These are phyloP conservation scores for Ariolimax columbianus DNA, from an alignment of 2,888 invertebrate genomes.

Conservation along the genomic window DNA sequence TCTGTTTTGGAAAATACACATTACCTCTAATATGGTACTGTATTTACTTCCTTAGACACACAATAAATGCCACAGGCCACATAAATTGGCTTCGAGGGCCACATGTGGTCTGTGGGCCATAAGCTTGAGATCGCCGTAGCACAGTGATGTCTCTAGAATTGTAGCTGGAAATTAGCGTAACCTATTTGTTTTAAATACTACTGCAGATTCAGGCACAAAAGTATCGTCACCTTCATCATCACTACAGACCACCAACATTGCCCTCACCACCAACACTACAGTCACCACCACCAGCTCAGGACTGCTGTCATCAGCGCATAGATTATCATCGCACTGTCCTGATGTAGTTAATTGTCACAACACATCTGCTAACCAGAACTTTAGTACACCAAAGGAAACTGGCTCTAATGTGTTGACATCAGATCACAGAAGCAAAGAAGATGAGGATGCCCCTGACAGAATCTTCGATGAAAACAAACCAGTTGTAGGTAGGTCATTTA, in stretches of 20 bases:
- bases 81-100: too few species aligned
- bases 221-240: conserved; percentile 6
- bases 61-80: too few species aligned
- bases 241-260: neutral
- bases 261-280: too few species aligned
- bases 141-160: too few species aligned
- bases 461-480: conserved; percentile 50
- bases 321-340: conserved; percentile 53
- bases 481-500: neutral
- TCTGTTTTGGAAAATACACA: too few species aligned
- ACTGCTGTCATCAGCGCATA: neutral
- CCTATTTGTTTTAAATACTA: neutral
- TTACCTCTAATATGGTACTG: too few species aligned
- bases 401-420: conserved; percentile 34
- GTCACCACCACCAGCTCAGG: neutral
- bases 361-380: conserved; percentile 49
- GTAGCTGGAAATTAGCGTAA: too few species aligned
- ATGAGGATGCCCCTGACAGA: conserved; percentile 45
- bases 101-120: too few species aligned
- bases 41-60: too few species aligned
- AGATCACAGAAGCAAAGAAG: conserved; percentile 38
- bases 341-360: conserved; percentile 58
- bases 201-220: neutral
- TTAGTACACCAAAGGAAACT: conserved; percentile 24
- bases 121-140: too few species aligned